Conservation (phyloP, 2,797 vertebrate species). For the Acipenser oxyrinchus region DNA sequence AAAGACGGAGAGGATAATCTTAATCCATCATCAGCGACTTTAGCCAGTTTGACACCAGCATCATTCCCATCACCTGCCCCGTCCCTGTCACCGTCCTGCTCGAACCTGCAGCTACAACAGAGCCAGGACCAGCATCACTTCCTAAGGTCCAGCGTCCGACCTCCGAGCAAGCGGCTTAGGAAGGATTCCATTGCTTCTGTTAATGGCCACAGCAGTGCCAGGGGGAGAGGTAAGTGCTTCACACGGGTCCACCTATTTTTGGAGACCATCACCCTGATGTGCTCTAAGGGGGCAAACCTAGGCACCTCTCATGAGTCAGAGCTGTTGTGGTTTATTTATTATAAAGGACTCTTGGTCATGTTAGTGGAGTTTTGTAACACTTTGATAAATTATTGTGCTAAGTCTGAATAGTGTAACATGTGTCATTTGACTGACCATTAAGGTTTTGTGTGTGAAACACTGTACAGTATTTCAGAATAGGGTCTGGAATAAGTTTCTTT, state of each 20-base stretch:
- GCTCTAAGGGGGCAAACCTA: no score
- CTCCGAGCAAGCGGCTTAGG: conserved; percentile 93
- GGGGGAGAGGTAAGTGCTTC: conserved; percentile 75
- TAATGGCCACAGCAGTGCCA: conserved; percentile 66
- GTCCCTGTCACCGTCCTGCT: conserved; percentile 31
- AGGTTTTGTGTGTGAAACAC: no score
- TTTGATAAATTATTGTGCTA: no score
- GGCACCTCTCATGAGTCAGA: no score
- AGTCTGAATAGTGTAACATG: no score
- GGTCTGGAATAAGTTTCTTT: no score
- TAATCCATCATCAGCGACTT: conserved; percentile 57
- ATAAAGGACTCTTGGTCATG: no score
- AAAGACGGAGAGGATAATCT: conserved; percentile 74
- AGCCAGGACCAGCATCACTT: conserved; percentile 98
- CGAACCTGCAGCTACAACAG: conserved; percentile 41
- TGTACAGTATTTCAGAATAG: no score
- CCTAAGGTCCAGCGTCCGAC: conserved; percentile 93
- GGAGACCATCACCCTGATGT: no score
- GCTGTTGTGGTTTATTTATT: no score
- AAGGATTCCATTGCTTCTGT: conserved; percentile 80
- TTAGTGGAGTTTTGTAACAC: no score
- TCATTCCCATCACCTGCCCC: conserved; percentile 44
- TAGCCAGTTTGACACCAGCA: conserved; percentile 50
- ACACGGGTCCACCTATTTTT: conserved; percentile 3
- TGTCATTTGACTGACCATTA: no score